Conservation (phyloP, 2,113 vertebrate genomes). For the Chunga burmeisteri region DNA sequence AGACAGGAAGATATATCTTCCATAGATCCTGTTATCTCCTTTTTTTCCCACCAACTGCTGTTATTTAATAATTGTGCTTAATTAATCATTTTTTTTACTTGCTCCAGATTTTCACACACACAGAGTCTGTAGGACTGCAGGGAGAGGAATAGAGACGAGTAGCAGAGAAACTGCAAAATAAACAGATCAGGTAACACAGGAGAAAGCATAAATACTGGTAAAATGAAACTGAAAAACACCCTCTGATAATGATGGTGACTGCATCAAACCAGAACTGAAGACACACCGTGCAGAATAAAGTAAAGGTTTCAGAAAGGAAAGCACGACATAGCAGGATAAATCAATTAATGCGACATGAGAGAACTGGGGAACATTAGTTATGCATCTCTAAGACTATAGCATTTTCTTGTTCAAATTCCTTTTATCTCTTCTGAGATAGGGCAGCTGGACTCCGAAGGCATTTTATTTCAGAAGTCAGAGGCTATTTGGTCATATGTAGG, state of each 20-base stretch:
- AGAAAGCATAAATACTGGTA: background rate
- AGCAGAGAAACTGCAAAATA: background rate
- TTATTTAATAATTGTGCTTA: background rate
- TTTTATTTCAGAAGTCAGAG: background rate
- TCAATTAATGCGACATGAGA: background rate
- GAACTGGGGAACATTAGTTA: background rate
- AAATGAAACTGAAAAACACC: background rate
- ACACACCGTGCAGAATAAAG: rapidly evolving
- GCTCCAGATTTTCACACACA: background rate
- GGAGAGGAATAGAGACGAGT: background rate
- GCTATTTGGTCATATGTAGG: background rate
- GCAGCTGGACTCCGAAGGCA: background rate
- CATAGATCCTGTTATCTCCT: background rate
- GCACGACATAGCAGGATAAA: rapidly evolving
- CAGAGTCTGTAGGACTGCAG: background rate
- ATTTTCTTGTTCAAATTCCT: background rate
- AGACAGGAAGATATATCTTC: background rate
- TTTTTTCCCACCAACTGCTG: background rate
- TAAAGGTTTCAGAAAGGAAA: background rate
- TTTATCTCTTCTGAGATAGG: background rate
- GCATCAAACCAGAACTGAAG: background rate
- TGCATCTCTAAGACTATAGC: background rate
- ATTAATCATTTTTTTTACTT: conserved; percentile 1
- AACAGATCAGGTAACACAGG: background rate
- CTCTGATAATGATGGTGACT: background rate